Evolutionary conservation across 2,888 invertebrate species (phyloP).

Genomic region (Tipula vernalis): DNA sequence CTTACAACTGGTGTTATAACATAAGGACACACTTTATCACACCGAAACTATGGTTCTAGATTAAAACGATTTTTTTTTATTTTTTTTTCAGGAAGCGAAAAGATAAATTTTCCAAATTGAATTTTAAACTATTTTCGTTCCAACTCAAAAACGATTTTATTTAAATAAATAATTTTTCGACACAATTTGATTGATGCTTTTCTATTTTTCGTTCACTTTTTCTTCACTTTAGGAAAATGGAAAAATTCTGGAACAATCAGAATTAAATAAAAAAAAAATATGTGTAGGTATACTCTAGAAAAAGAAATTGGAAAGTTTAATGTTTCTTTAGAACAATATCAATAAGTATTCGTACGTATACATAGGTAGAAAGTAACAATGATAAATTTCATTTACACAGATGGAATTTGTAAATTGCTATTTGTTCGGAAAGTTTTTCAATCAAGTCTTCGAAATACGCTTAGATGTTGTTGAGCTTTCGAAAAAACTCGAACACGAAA

Average conservation of each 20-base stretch:
- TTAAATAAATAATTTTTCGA: background rate
- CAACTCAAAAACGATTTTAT: background rate
- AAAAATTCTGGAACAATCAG: background rate
- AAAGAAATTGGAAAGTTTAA: background rate
- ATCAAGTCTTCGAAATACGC: no score
- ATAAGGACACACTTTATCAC: no score
- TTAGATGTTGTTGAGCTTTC: no score
- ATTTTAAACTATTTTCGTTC: background rate
- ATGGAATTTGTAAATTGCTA: no score
- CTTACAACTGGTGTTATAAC: no score
- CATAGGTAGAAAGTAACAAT: background rate
- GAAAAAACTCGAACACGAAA: no score
- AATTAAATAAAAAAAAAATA: background rate
- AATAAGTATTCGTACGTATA: background rate
- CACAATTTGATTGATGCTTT: background rate
- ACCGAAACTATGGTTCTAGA: no score
- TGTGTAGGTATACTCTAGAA: background rate
- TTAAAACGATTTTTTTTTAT: no score
- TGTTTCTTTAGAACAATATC: background rate
- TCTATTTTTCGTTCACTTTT: background rate
- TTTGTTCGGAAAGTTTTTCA: no score
- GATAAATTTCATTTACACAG: no score
- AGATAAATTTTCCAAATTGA: background rate
- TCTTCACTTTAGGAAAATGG: background rate
- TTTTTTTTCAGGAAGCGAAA: no score